phyloP scores from a whole-genome alignment of 1,140 invertebrate genomes.

The Pseudomyrmex dendroicus region DNA sequence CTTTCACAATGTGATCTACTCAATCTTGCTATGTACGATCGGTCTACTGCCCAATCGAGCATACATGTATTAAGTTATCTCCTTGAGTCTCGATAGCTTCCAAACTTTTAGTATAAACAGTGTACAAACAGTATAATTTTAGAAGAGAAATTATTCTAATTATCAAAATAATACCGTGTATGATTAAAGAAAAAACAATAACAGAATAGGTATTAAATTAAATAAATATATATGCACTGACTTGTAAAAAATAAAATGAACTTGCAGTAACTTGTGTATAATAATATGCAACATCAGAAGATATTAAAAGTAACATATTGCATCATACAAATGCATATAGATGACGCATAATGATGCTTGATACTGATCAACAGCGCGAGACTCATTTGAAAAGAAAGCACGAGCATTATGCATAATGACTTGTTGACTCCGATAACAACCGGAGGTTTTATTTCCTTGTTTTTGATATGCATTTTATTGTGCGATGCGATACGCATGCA shows the following conservation, averaged over 20 bases:
- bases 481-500: constrained; percentile 34
- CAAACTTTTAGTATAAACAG: not conserved
- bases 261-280: not conserved
- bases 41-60: constrained; percentile 10
- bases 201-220: constrained; percentile 6
- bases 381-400: constrained; percentile 6
- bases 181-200: not conserved
- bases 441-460: constrained; percentile 42
- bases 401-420: not conserved
- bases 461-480: constrained; percentile 38
- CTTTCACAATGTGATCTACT: constrained; percentile 73
- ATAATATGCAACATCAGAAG: not conserved
- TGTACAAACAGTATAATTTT: not conserved
- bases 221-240: not conserved
- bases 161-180: not conserved
- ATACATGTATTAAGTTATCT: constrained; percentile 2
- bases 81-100: not conserved
- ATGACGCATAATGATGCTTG: too few relatives aligned
- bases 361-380: too few relatives aligned
- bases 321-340: not conserved
- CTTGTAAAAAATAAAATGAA: not conserved
- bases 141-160: not conserved
- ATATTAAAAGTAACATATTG: not conserved
- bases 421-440: not conserved
- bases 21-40: constrained; percentile 51